Percentiles rank a stretch among this genome's conserved stretches.
These are phyloP conservation scores for Pseudorasbora parva DNA, from an alignment of 2,113 vertebrate species.

Conservation along the genomic window DNA sequence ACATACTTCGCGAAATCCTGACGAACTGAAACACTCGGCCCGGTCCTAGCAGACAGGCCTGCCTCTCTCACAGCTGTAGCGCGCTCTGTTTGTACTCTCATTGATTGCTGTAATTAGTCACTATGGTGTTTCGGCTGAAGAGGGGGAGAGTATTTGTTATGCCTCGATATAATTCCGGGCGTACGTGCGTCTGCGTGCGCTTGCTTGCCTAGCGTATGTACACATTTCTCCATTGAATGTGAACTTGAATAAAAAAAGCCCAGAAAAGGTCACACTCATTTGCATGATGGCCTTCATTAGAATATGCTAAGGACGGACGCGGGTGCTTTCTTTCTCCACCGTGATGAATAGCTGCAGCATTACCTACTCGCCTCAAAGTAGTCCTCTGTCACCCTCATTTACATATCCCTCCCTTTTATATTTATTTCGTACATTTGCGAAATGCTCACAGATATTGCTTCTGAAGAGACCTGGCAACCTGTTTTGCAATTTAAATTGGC, in stretches of 20 bases:
- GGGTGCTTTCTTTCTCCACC: conserved; percentile 90
- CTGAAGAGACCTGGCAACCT: conserved; percentile 74
- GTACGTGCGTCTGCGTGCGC: conserved; percentile 53
- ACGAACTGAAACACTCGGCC: neutral
- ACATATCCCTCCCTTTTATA: conserved; percentile 80
- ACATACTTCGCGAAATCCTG: neutral
- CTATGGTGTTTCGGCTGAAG: conserved; percentile 30
- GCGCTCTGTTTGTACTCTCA: conserved; percentile 38
- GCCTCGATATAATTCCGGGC: conserved; percentile 16
- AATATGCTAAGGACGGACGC: conserved; percentile 96
- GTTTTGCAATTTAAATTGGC: conserved; percentile 79
- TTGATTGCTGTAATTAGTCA: conserved; percentile 53
- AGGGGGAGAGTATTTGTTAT: conserved; percentile 40
- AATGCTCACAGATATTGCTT: conserved; percentile 82
- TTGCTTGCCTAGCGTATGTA: conserved; percentile 57
- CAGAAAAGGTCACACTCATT: conserved; percentile 96
- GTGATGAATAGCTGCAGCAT: conserved; percentile 98
- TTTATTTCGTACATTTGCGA: conserved; percentile 78
- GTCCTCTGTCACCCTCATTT: conserved; percentile 96
- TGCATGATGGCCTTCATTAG: conserved; percentile 99
- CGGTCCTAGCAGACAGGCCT: neutral
- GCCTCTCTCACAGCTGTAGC: conserved; percentile 1
- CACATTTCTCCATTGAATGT: conserved; percentile 82
- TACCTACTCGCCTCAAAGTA: conserved; percentile 91
- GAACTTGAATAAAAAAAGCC: conserved; percentile 85